These are phyloP conservation scores for Microtus ochrogaster DNA, from an alignment of 2,113 vertebrate genomes.

Conservation along the genomic window DNA sequence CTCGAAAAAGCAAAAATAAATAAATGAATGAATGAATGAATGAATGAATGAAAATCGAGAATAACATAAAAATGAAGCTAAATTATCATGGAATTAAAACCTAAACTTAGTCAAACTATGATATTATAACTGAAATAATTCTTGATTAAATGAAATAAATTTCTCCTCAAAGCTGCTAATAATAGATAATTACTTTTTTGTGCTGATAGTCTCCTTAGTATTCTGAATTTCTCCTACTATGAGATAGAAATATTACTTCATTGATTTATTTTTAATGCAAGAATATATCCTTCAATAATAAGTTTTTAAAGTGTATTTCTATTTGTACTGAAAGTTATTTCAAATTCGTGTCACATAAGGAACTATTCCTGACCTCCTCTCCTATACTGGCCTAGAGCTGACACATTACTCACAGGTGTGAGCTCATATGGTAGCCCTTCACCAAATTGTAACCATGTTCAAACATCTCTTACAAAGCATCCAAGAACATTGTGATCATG, in stretches of 20 bases:
- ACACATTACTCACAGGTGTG: rapidly evolving
- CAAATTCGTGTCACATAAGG: background rate
- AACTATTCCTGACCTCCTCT: background rate
- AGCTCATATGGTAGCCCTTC: background rate
- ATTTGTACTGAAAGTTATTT: constrained; percentile 35
- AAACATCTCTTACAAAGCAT: background rate
- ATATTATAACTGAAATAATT: constrained; percentile 60
- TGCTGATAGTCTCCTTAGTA: constrained; percentile 70
- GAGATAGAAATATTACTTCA: constrained; percentile 59
- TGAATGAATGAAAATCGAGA: too few relatives aligned
- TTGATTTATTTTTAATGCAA: constrained; percentile 39
- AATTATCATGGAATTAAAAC: constrained; percentile 56
- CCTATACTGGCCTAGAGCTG: background rate
- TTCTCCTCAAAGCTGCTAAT: constrained; percentile 38
- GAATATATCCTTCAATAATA: constrained; percentile 27
- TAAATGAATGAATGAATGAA: background rate
- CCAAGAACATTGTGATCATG: background rate
- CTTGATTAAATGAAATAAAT: constrained; percentile 40
- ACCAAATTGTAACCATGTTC: background rate
- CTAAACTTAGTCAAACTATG: constrained; percentile 48
- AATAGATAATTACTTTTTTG: constrained; percentile 62
- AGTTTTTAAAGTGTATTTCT: constrained; percentile 56
- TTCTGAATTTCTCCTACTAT: constrained; percentile 62
- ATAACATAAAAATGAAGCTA: background rate
- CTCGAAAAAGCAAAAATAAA: too few relatives aligned